Conservation (phyloP, 1,140 invertebrate species). For the Heliconius congener region DNA sequence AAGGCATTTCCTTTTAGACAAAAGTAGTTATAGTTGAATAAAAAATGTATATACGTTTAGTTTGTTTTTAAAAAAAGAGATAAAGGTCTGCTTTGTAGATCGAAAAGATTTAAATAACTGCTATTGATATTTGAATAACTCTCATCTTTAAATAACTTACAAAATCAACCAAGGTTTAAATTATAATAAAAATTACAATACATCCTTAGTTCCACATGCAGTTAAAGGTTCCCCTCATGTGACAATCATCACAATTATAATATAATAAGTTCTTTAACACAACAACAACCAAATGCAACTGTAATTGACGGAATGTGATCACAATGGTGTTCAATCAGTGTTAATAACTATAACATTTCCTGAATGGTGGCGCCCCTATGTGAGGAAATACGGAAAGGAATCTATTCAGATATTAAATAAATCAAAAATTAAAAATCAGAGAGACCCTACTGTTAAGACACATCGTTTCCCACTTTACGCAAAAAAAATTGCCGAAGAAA, state of each 20-base stretch:
- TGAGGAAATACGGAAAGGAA: not conserved
- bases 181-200: not conserved
- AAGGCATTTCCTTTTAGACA: not conserved
- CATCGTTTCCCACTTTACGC: too few relatives aligned
- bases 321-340: constrained; percentile 63
- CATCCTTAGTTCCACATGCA: not conserved
- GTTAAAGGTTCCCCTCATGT: not conserved
- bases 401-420: not conserved
- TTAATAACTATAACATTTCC: constrained; percentile 57
- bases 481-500: too few relatives aligned
- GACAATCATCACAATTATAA: not conserved
- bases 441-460: too few relatives aligned
- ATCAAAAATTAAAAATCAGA: too few relatives aligned
- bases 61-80: not conserved
- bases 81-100: too few relatives aligned
- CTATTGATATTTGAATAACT: too few relatives aligned
- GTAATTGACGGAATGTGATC: constrained; percentile 50
- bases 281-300: constrained; percentile 33
- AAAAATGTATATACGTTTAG: not conserved
- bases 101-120: too few relatives aligned
- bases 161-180: too few relatives aligned
- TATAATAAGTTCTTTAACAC: constrained; percentile 9
- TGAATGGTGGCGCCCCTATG: constrained; percentile 53
- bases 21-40: too few relatives aligned
- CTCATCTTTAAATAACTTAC: too few relatives aligned